Conservation (phyloP, 2,113 vertebrate species). For the human (Homo sapiens) region DNA sequence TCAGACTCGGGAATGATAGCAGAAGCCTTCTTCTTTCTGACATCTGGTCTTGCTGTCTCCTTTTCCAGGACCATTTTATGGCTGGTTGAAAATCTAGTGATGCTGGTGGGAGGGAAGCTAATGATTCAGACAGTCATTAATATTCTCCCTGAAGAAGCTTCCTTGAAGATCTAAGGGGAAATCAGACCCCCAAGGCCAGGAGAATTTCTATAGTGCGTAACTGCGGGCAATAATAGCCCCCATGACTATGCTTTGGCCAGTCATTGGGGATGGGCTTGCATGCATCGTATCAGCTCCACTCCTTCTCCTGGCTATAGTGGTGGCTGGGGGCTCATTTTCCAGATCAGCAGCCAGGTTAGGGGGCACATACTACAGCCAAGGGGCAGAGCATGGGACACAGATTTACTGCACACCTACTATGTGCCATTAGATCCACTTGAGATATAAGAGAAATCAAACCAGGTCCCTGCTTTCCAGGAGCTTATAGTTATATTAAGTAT, state of each 20-base stretch:
- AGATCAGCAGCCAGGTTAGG: neutral
- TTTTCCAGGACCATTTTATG: neutral
- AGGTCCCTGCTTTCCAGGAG: neutral
- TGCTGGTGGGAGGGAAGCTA: neutral
- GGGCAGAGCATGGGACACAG: neutral
- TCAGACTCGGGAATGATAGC: neutral
- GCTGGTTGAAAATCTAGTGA: neutral
- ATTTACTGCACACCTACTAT: neutral
- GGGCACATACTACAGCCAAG: fast-evolving
- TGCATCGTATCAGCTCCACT: fast-evolving
- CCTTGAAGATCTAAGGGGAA: neutral
- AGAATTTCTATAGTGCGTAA: neutral
- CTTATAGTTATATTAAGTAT: neutral
- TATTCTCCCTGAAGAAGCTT: neutral
- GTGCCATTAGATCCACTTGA: no score
- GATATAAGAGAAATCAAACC: neutral
- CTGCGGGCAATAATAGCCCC: fast-evolving
- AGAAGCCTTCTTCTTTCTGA: neutral
- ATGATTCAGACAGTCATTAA: neutral
- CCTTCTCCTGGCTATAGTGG: neutral
- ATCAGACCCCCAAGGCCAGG: neutral
- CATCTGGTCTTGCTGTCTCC: neutral
- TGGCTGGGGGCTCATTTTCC: neutral
- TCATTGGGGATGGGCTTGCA: neutral
- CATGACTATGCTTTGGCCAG: no score